phyloP scores from a whole-genome alignment of 1,140 invertebrate species.

The Aphis craccivora region DNA sequence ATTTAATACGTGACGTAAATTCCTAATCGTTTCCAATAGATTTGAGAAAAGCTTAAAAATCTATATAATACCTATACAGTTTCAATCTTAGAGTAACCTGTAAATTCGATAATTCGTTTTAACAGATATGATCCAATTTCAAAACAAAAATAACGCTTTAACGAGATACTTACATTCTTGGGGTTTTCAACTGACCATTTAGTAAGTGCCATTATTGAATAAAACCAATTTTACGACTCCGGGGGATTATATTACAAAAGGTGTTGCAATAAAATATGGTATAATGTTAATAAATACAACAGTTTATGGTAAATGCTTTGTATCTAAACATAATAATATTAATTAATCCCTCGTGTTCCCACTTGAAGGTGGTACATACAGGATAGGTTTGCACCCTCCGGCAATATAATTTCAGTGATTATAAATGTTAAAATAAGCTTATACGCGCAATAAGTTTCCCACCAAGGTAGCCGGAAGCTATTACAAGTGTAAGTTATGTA shows the following conservation, averaged over 20 bases:
- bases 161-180: not conserved
- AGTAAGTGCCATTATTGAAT: not conserved
- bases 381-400: not conserved
- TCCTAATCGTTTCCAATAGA: not conserved
- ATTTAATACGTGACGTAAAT: not conserved
- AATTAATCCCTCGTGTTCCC: slow-evolving; percentile 31
- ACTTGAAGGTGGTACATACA: not conserved
- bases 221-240: not conserved
- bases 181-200: not conserved
- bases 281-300: not conserved
- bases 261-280: slow-evolving; percentile 26
- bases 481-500: not conserved
- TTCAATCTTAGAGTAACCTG: not conserved
- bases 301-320: not conserved
- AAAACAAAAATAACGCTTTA: not conserved
- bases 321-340: not conserved
- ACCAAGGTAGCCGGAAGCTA: not conserved
- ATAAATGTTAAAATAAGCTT: slow-evolving; percentile 50
- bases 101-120: not conserved
- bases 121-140: not conserved
- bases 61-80: not conserved
- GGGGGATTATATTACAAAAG: not conserved
- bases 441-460: slow-evolving; percentile 28
- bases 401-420: slow-evolving; percentile 36
- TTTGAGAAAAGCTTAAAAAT: not conserved